These are phyloP conservation scores for Hydrolagus colliei DNA, from an alignment of 2,797 vertebrate genomes.

Conservation along the genomic window DNA sequence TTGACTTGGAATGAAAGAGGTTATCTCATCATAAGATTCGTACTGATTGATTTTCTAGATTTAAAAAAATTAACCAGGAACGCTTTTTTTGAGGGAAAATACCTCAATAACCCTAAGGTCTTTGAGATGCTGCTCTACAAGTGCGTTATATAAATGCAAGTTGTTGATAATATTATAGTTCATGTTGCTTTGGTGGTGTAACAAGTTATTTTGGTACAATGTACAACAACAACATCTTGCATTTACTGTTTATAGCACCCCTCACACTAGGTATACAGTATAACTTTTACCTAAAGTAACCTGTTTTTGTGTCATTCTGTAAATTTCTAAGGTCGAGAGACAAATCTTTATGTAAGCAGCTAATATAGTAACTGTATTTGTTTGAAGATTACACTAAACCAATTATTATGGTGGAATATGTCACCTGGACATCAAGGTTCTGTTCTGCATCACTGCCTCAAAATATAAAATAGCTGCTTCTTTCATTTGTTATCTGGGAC, in stretches of 20 bases:
- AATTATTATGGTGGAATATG: background rate
- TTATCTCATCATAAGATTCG: background rate
- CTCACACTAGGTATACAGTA: too few species aligned
- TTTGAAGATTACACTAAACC: background rate
- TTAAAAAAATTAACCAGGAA: too few species aligned
- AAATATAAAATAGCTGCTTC: background rate
- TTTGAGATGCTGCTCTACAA: too few species aligned
- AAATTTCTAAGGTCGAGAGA: background rate
- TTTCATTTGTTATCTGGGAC: background rate
- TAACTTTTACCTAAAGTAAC: background rate
- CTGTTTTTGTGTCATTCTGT: background rate
- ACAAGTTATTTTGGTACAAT: background rate
- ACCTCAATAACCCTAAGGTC: too few species aligned
- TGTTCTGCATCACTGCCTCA: background rate
- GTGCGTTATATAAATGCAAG: background rate
- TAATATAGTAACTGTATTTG: background rate
- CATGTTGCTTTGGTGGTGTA: background rate
- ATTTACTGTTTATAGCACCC: too few species aligned
- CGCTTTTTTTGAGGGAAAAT: too few species aligned
- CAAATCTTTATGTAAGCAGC: background rate
- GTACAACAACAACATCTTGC: background rate
- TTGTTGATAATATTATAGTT: background rate
- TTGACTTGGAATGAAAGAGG: background rate
- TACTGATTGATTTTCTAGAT: background rate
- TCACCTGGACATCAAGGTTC: background rate